These are phyloP conservation scores for Lochmaea capreae DNA, from an alignment of 2,888 invertebrate species.

Conservation along the genomic window DNA sequence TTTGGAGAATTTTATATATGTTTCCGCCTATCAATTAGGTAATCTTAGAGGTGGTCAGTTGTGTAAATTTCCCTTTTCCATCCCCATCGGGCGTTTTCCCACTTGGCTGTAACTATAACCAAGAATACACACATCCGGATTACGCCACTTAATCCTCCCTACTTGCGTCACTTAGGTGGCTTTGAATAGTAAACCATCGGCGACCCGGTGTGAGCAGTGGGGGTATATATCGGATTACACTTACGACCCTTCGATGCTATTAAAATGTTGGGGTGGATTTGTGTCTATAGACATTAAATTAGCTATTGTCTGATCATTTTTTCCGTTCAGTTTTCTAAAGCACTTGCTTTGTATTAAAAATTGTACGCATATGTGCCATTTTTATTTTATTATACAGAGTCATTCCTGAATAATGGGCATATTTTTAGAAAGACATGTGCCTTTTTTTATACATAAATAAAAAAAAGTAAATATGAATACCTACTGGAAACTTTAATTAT, in stretches of 20 bases:
- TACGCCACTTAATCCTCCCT: slow-evolving; percentile 20
- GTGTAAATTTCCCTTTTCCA: neutral
- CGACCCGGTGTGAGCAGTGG: neutral
- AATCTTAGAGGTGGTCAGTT: too few species aligned
- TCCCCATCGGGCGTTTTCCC: neutral
- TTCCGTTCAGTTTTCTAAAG: neutral
- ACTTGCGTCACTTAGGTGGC: slow-evolving; percentile 15
- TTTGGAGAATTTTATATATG: too few species aligned
- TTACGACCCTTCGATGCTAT: slow-evolving; percentile 4
- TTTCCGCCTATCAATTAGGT: too few species aligned
- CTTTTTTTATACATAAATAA: too few species aligned
- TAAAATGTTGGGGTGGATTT: slow-evolving; percentile 13
- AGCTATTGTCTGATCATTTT: slow-evolving; percentile 17
- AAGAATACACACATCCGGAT: slow-evolving; percentile 21
- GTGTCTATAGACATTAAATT: slow-evolving; percentile 20
- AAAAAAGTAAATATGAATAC: too few species aligned
- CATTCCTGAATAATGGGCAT: neutral
- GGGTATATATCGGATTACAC: slow-evolving; percentile 13
- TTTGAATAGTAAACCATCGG: slow-evolving; percentile 13
- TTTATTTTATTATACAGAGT: neutral
- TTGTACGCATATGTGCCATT: neutral
- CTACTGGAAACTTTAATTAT: too few species aligned
- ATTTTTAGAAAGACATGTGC: neutral
- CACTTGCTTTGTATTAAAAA: slow-evolving; percentile 4
- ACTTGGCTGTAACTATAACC: slow-evolving; percentile 8